phyloP scores from a whole-genome alignment of 2,113 vertebrate species.

The Clarias batrachus region DNA sequence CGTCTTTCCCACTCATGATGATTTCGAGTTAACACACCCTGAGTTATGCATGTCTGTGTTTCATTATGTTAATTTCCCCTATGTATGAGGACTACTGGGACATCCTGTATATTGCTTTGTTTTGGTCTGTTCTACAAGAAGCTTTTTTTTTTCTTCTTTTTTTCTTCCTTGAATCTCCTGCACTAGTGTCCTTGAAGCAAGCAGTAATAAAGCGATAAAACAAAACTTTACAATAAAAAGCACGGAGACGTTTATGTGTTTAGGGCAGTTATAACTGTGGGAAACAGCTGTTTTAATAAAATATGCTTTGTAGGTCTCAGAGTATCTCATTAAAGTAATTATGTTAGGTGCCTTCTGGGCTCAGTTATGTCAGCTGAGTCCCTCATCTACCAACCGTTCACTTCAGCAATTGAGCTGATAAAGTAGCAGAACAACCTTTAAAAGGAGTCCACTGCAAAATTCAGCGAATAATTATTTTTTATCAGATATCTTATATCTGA shows the following conservation, averaged over 20 bases:
- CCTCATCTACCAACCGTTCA: not conserved
- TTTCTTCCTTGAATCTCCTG: not conserved
- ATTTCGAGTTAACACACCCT: no score
- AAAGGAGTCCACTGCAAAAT: not conserved
- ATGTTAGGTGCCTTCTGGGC: slow-evolving; percentile 10
- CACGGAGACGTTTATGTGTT: not conserved
- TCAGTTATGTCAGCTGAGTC: not conserved
- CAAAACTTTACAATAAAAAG: not conserved
- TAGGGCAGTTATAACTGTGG: slow-evolving; percentile 10
- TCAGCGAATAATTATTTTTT: not conserved
- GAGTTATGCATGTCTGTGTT: no score
- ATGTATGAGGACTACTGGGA: no score
- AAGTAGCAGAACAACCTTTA: not conserved
- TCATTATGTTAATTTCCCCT: no score
- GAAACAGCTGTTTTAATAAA: slow-evolving; percentile 30
- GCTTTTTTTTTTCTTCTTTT: not conserved
- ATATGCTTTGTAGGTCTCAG: slow-evolving; percentile 23
- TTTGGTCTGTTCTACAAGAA: not conserved
- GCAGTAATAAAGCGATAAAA: slow-evolving; percentile 13
- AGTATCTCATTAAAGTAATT: slow-evolving; percentile 32
- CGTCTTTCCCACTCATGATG: no score
- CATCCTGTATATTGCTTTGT: not conserved
- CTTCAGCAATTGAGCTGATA: not conserved
- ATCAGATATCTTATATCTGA: not conserved
- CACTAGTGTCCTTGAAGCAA: slow-evolving; percentile 15